phyloP scores from a whole-genome alignment of 2,888 invertebrate species.

The Cantharis lateralis region DNA sequence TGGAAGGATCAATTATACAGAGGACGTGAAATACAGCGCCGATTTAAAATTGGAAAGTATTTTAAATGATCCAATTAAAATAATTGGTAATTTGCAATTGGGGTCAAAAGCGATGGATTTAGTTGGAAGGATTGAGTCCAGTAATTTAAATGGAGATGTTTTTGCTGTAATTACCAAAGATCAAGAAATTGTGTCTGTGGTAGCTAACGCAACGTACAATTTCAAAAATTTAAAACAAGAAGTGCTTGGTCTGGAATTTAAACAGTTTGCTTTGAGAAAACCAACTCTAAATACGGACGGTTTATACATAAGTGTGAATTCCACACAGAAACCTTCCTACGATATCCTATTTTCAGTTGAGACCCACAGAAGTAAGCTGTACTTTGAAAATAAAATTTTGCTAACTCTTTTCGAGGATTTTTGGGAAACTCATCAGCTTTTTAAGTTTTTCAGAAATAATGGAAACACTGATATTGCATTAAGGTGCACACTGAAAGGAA shows the following conservation, averaged over 20 bases:
- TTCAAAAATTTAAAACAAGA: conserved; percentile 16
- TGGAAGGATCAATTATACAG: conserved; percentile 30
- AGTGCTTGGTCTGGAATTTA: conserved; percentile 14
- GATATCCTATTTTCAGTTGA: conserved; percentile 27
- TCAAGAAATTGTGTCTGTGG: conserved; percentile 12
- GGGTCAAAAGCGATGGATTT: conserved; percentile 16
- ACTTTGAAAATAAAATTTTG: conserved; percentile 31
- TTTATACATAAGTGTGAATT: conserved; percentile 20
- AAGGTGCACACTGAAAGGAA: conserved; percentile 28
- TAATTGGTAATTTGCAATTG: conserved; percentile 26
- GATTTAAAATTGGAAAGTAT: conserved; percentile 31
- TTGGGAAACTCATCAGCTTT: conserved; percentile 35
- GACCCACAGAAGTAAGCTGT: conserved; percentile 27
- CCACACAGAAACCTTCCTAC: conserved; percentile 32
- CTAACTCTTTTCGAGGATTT: conserved; percentile 30
- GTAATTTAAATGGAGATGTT: conserved; percentile 28
- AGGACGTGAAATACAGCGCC: conserved; percentile 28
- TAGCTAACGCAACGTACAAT: conserved; percentile 20
- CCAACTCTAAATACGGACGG: conserved; percentile 16
- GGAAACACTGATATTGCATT: conserved; percentile 25
- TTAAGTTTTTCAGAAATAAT: conserved; percentile 25
- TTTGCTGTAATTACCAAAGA: conserved; percentile 14
- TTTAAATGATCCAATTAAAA: conserved; percentile 23
- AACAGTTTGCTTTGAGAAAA: conserved; percentile 11
- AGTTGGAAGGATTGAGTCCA: conserved; percentile 23